Percentiles rank a stretch among this genome's conserved stretches.
phyloP scores from a whole-genome alignment of 2,113 vertebrate species.

The Scatophagus argus region DNA sequence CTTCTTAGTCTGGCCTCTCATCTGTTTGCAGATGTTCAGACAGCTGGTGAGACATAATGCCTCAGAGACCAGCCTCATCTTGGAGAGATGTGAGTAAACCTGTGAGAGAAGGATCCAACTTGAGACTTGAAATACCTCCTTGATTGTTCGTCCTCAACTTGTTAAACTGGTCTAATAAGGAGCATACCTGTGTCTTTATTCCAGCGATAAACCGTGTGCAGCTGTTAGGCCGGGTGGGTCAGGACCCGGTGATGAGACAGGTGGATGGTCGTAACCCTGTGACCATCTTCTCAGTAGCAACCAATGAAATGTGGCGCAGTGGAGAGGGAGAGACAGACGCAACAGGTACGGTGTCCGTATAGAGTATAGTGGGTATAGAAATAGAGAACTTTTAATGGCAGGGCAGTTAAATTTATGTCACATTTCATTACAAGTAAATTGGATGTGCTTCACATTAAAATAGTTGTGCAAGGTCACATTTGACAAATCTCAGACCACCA shows the following conservation, averaged over 20 bases:
- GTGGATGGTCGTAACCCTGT: slow-evolving; percentile 95
- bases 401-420: background rate
- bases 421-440: background rate
- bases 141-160: background rate
- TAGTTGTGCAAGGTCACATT: no score
- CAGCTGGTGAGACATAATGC: slow-evolving; percentile 86
- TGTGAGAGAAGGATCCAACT: background rate
- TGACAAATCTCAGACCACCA: no score
- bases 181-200: background rate
- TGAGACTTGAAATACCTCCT: no score
- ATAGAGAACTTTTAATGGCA: background rate
- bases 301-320: slow-evolving; percentile 97
- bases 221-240: slow-evolving; percentile 94
- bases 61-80: slow-evolving; percentile 83
- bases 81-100: slow-evolving; percentile 92
- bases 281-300: slow-evolving; percentile 97
- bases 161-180: background rate
- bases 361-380: background rate
- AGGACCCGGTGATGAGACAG: slow-evolving; percentile 98
- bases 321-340: slow-evolving; percentile 84
- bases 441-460: no score
- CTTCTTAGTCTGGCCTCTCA: background rate
- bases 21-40: slow-evolving; percentile 83
- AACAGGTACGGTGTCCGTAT: slow-evolving; percentile 42
- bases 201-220: slow-evolving; percentile 95